Conservation (phyloP, 1,140 invertebrate genomes). For the Meloidogyne hapla region DNA sequence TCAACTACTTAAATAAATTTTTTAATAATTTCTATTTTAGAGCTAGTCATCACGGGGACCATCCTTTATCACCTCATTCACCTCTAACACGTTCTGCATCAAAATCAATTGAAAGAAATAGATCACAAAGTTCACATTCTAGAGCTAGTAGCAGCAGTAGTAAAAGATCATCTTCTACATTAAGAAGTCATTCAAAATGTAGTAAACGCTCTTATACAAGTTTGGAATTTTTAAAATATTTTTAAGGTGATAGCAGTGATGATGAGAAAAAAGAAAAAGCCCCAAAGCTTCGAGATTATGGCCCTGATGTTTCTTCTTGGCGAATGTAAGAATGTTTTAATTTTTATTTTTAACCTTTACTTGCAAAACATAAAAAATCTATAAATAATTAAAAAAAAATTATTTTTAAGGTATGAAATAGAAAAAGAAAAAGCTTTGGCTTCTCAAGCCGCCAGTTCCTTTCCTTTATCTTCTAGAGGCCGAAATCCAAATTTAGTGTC, state of each 20-base stretch:
- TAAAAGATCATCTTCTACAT: background rate
- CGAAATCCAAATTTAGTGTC: slow-evolving; percentile 19
- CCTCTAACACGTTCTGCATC: no score
- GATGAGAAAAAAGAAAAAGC: background rate
- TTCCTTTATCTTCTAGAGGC: background rate
- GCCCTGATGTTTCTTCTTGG: background rate
- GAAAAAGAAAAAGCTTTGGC: background rate
- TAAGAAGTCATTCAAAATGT: background rate
- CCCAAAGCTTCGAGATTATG: background rate
- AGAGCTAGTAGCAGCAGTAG: no score
- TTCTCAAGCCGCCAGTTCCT: background rate
- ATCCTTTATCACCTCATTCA: no score
- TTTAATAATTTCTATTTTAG: no score
- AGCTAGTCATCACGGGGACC: no score
- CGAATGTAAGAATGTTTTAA: background rate
- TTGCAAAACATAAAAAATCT: no score
- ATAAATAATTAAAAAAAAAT: no score
- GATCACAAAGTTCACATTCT: no score
- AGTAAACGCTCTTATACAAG: background rate
- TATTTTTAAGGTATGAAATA: slow-evolving; percentile 3
- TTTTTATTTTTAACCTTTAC: no score
- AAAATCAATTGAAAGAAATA: no score
- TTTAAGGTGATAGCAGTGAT: background rate
- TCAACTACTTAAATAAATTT: no score
- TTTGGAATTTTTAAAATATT: background rate